Evolutionary conservation across 2,113 vertebrate genomes (phyloP).

Genomic region (Meriones unguiculatus): DNA sequence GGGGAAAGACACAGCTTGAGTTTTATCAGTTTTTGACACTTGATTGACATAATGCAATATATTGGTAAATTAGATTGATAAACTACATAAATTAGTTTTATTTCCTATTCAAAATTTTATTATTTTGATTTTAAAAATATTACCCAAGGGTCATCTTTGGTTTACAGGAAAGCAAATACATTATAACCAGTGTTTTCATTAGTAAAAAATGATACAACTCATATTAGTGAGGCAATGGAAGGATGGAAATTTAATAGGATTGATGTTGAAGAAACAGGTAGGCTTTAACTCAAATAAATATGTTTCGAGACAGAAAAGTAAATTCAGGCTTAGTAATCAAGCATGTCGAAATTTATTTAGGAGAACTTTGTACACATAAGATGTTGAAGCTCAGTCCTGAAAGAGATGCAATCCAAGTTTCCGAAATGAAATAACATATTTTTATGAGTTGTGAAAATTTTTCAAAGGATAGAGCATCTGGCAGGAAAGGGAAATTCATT

Average conservation of each 20-base stretch:
- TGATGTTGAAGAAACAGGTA: background rate
- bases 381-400: background rate
- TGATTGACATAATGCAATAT: constrained; percentile 41
- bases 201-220: background rate
- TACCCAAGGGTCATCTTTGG: background rate
- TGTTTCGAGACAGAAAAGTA: background rate
- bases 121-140: constrained; percentile 34
- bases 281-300: constrained; percentile 34
- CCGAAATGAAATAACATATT: constrained; percentile 23
- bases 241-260: background rate
- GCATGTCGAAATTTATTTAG: background rate
- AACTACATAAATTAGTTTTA: background rate
- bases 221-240: background rate
- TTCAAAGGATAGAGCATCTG: constrained; percentile 42
- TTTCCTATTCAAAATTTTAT: constrained; percentile 29
- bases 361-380: background rate
- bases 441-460: constrained; percentile 33
- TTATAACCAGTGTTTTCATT: background rate
- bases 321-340: constrained; percentile 8
- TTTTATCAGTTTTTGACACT: background rate
- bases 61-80: constrained; percentile 23
- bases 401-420: background rate
- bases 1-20: background rate
- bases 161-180: constrained; percentile 55
- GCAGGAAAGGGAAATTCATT: constrained; percentile 56